Conservation (phyloP, 2,888 invertebrate species). For the Tipula unca region DNA sequence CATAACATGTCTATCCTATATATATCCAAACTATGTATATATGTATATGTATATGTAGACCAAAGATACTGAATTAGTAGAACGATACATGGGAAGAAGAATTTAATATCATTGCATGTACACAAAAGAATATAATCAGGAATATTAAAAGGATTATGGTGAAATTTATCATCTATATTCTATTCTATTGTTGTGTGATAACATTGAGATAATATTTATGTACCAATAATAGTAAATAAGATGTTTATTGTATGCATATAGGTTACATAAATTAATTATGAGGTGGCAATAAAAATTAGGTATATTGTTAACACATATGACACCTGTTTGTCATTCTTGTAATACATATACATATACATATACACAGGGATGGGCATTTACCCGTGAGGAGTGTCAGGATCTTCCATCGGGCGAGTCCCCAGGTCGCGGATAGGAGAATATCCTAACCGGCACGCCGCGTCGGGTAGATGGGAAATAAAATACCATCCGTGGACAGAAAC, state of each 20-base stretch:
- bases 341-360: no score
- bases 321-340: not conserved
- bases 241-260: not conserved
- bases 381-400: no score
- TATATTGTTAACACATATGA: not conserved
- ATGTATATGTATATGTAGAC: not conserved
- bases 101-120: not conserved
- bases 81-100: not conserved
- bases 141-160: not conserved
- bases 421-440: no score
- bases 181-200: not conserved
- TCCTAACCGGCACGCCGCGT: no score
- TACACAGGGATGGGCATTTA: no score
- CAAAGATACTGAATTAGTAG: not conserved
- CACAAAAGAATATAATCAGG: not conserved
- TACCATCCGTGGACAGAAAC: no score
- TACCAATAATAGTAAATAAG: not conserved
- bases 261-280: not conserved
- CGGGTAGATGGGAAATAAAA: no score
- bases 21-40: no score
- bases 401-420: no score
- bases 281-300: not conserved
- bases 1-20: no score
- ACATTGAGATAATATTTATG: not conserved
- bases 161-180: not conserved